Percentiles rank a stretch among this genome's conserved stretches.
Evolutionary conservation across 1,140 invertebrate species (phyloP).

Genomic region (Centruroides sculpturatus): DNA sequence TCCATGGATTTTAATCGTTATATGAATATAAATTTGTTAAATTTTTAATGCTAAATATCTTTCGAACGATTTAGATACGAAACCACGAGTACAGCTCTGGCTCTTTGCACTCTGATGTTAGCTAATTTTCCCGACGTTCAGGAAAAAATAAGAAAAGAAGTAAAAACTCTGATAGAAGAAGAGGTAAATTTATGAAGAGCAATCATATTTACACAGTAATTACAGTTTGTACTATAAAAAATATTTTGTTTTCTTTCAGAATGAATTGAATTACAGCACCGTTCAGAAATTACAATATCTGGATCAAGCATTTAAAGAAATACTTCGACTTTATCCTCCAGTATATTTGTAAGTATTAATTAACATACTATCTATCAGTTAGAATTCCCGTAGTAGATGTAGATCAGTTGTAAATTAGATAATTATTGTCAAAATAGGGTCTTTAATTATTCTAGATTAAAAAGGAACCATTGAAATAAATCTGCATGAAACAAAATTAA

Average conservation of each 20-base stretch:
- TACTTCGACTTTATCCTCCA: not conserved
- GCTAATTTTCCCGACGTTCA: conserved; percentile 30
- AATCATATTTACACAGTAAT: not conserved
- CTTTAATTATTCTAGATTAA: too few species aligned
- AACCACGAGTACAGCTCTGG: conserved; percentile 29
- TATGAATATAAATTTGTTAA: not conserved
- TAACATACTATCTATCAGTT: too few species aligned
- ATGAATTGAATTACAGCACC: not conserved
- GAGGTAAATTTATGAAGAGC: not conserved
- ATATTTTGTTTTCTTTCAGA: not conserved
- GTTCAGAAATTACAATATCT: not conserved
- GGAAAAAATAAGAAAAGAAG: conserved; percentile 28
- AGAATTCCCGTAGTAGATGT: too few species aligned
- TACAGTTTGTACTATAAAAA: not conserved
- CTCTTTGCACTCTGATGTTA: conserved; percentile 26
- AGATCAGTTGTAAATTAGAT: too few species aligned
- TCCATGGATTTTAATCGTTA: not conserved
- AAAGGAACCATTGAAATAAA: too few species aligned
- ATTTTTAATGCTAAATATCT: not conserved
- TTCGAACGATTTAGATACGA: conserved; percentile 24
- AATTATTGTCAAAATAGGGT: too few species aligned
- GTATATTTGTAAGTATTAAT: not conserved
- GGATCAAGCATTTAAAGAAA: not conserved
- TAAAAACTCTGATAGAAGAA: conserved; percentile 14
- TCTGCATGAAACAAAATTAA: too few species aligned